Evolutionary conservation across 2,888 invertebrate genomes (phyloP).

Genomic region (Deilephila porcellus): DNA sequence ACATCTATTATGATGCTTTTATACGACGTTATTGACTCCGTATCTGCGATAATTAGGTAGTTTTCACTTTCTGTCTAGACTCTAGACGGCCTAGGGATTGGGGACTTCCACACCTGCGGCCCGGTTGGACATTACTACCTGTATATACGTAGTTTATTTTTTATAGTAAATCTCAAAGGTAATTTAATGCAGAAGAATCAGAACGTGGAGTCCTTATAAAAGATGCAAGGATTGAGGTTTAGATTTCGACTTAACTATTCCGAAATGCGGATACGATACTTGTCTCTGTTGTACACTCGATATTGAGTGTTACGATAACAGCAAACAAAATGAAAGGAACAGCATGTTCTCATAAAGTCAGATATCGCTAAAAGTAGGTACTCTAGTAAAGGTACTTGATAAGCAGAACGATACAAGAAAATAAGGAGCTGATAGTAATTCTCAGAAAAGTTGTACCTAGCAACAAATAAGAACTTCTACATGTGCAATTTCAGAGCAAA

Average conservation of each 20-base stretch:
- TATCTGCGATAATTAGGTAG: constrained; percentile 40
- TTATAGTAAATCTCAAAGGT: too few species aligned
- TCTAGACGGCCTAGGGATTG: constrained; percentile 6
- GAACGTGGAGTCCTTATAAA: too few species aligned
- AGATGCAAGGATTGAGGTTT: too few species aligned
- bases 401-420: not conserved
- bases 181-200: too few species aligned
- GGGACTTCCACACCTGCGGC: not conserved
- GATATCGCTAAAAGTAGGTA: not conserved
- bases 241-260: too few species aligned
- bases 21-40: constrained; percentile 29
- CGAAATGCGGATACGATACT: too few species aligned
- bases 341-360: not conserved
- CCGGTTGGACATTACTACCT: not conserved
- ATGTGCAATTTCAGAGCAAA: not conserved
- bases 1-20: constrained; percentile 50
- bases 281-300: too few species aligned
- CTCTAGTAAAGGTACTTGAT: constrained; percentile 2
- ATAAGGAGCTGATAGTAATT: not conserved
- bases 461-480: not conserved
- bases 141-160: not conserved
- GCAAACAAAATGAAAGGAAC: too few species aligned
- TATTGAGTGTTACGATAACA: too few species aligned
- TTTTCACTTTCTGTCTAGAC: constrained; percentile 48
- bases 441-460: not conserved